Percentiles rank a stretch among this genome's conserved stretches.
phyloP scores from a whole-genome alignment of 2,113 vertebrate species.

The Aphyosemion australe region DNA sequence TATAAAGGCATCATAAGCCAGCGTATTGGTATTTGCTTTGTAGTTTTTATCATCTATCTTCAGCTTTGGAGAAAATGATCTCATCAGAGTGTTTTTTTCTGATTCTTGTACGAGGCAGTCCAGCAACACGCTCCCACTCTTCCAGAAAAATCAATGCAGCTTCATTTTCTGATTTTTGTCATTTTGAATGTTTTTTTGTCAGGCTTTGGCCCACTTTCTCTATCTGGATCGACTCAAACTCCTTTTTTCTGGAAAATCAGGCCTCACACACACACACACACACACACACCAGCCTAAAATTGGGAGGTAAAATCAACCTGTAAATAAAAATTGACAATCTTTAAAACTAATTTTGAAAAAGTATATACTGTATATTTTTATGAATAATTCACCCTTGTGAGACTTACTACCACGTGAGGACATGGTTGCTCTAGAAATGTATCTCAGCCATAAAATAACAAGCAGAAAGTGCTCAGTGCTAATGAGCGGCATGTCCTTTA shows the following conservation, averaged over 20 bases:
- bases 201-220: background rate
- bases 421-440: background rate
- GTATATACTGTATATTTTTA: background rate
- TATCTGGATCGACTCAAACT: slow-evolving; percentile 19
- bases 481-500: slow-evolving; percentile 14
- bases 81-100: background rate
- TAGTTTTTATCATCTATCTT: slow-evolving; percentile 38
- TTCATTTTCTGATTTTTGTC: slow-evolving; percentile 36
- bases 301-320: background rate
- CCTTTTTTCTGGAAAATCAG: slow-evolving; percentile 14
- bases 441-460: slow-evolving; percentile 7
- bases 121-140: slow-evolving; percentile 13
- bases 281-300: background rate
- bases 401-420: background rate
- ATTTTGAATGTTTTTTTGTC: slow-evolving; percentile 33
- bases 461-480: slow-evolving; percentile 5
- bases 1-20: slow-evolving; percentile 22
- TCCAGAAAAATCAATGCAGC: slow-evolving; percentile 39
- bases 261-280: background rate
- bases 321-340: background rate
- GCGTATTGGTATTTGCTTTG: slow-evolving; percentile 24
- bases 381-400: background rate
- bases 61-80: slow-evolving; percentile 24
- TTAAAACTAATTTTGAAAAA: too few relatives aligned
- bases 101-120: slow-evolving; percentile 15